Conservation (phyloP, 2,888 invertebrate genomes). For the Scrobipalpa atriplicella region DNA sequence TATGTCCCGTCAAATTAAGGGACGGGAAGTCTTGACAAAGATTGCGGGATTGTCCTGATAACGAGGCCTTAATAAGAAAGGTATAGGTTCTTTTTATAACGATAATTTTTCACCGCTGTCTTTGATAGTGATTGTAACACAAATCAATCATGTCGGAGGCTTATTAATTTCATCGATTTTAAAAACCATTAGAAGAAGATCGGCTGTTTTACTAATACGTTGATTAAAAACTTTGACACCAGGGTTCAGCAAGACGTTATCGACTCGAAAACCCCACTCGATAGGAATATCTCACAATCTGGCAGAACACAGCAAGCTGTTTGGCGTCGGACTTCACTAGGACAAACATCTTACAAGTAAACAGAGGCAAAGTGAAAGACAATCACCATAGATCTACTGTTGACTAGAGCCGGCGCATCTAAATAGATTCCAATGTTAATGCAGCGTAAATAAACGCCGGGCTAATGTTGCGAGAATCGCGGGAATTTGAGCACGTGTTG, state of each 20-base stretch:
- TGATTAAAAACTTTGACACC: no score
- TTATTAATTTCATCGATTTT: no score
- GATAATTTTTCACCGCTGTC: no score
- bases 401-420: neutral
- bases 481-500: constrained; percentile 18
- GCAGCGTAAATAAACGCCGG: constrained; percentile 19
- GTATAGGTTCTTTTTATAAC: no score
- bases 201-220: no score
- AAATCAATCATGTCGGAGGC: no score
- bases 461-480: constrained; percentile 11
- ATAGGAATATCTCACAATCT: no score
- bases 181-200: no score
- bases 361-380: constrained; percentile 1
- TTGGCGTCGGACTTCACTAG: neutral
- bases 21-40: constrained; percentile 1
- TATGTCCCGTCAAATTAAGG: constrained; percentile 26
- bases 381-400: constrained; percentile 1
- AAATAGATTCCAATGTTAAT: constrained; percentile 17
- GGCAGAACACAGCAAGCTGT: no score
- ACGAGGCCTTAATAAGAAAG: neutral
- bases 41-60: constrained; percentile 17
- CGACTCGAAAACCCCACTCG: no score
- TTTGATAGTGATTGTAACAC: no score
- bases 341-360: neutral
- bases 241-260: no score